A percentile compares a stretch with the other conserved stretches of the same genome.
These are phyloP conservation scores for Anoplius nigerrimus DNA, from an alignment of 2,888 invertebrate species.

Conservation along the genomic window DNA sequence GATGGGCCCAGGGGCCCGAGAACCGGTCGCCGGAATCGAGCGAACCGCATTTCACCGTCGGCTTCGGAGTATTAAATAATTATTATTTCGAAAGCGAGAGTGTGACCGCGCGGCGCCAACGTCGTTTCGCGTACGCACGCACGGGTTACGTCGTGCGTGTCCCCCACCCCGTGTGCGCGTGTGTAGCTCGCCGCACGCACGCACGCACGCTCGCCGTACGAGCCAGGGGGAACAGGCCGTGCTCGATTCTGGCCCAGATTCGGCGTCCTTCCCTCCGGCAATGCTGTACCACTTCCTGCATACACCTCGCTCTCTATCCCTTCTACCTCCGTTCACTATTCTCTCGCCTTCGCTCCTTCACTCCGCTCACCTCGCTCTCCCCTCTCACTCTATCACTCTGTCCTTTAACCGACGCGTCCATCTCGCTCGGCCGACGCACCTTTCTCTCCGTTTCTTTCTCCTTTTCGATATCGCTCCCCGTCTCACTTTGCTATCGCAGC, in stretches of 20 bases:
- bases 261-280: constrained; percentile 74
- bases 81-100: constrained; percentile 73
- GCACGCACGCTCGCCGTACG: constrained; percentile 7
- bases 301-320: neutral
- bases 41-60: constrained; percentile 57
- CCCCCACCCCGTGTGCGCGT: neutral
- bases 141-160: too few species aligned
- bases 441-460: neutral
- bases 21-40: constrained; percentile 35
- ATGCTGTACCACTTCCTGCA: constrained; percentile 70
- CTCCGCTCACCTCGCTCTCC: neutral
- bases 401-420: too few species aligned
- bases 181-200: neutral
- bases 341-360: neutral
- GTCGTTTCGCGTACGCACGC: neutral
- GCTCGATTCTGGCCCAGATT: constrained; percentile 67
- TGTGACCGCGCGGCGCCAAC: constrained; percentile 56
- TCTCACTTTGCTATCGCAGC: neutral
- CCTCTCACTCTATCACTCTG: neutral
- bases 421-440: too few species aligned
- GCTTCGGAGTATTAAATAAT: constrained; percentile 71
- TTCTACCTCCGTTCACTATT: neutral
- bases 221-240: constrained; percentile 28
- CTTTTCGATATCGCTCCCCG: neutral
- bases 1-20: constrained; percentile 25